Base-by-base conservation (phyloP, 2,797 vertebrate species). In the Brachymystax lenok region DNA sequence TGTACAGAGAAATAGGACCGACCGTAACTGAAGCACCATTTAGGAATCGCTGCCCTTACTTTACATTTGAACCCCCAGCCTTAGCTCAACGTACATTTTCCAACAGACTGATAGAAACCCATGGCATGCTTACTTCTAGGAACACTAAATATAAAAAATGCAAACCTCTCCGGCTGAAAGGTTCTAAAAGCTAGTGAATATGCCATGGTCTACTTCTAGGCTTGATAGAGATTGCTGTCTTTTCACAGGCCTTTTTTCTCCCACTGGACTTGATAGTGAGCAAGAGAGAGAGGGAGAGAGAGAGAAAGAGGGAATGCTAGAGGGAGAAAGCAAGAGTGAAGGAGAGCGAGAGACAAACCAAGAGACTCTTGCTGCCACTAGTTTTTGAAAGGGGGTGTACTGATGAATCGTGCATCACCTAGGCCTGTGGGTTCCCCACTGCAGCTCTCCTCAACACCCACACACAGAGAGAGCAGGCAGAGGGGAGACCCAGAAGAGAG, bases 361-460 rank as follows among this genome's bases (percentile, higher is more conserved):
- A 46, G 40, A 46, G 40, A 46, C 40, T 46, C 40, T 46, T 46
- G 40, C 10, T 46, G 40, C 40, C 40, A 46, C 40, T 68, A 52
- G 27, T 5, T 69, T 21, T 59, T 73, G 54, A 72, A 27, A 27
- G 61, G 27, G 33, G 7, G 30, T 52, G 40, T n/a, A 77, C 66
- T 77, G 76, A 81, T 84, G 24, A 86, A 79, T 82, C 72, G 68
- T 74, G 24, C 70, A 79, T 79, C 30, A 46, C 74, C 74, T n/a
- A 56, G 14, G 67, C 50, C 73, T 14, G 17, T 28, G 63, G 24
- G 64, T 16, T 27, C 16, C 64, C 27, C 16, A 28, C 64, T 66
- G 5, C 64, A 64, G 24, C 27, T 28, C 63, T 30, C 6, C 24
- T 28, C 24, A 14, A 46, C 50, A 73, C 14, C 54, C 27, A 67